Evolutionary conservation across 1,140 invertebrate genomes (phyloP).

Genomic region (Notospermus geniculatus): DNA sequence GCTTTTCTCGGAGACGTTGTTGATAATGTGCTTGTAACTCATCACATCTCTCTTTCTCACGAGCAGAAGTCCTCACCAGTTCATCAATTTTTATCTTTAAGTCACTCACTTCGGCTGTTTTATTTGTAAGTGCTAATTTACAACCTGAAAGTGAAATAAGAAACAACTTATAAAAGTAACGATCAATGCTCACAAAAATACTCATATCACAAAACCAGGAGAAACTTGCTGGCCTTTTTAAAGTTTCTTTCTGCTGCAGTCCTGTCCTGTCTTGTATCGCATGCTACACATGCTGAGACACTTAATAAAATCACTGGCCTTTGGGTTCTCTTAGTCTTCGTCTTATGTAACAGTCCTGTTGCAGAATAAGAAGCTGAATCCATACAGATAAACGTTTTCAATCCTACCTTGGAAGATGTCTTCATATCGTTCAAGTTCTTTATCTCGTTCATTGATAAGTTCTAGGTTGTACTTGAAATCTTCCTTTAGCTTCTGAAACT

Average conservation of each 20-base stretch:
- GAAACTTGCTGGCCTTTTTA: too few relatives aligned
- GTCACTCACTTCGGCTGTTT: slow-evolving; percentile 50
- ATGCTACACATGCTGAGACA: too few relatives aligned
- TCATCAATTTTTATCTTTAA: slow-evolving; percentile 51
- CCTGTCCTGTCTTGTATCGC: too few relatives aligned
- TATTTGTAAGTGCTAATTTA: slow-evolving; percentile 37
- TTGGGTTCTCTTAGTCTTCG: too few relatives aligned
- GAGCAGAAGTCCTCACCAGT: slow-evolving; percentile 29
- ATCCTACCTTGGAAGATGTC: slow-evolving; percentile 37
- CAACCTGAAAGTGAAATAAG: slow-evolving; percentile 27
- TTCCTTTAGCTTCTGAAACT: slow-evolving; percentile 49
- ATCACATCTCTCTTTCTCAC: slow-evolving; percentile 38
- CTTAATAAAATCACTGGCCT: too few relatives aligned
- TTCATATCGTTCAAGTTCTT: slow-evolving; percentile 52
- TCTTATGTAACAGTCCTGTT: too few relatives aligned
- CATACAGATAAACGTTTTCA: too few relatives aligned
- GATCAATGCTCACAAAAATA: too few relatives aligned
- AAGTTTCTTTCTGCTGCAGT: too few relatives aligned
- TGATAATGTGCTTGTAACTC: slow-evolving; percentile 52
- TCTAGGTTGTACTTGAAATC: slow-evolving; percentile 55
- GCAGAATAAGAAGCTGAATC: too few relatives aligned
- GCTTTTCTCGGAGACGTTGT: slow-evolving; percentile 49
- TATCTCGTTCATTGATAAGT: slow-evolving; percentile 49
- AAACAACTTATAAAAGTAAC: too few relatives aligned
- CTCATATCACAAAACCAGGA: too few relatives aligned